Percentiles rank a stretch among this genome's conserved stretches.
These are phyloP conservation scores for Papilio helenus DNA, from an alignment of 1,140 invertebrate genomes.

Conservation along the genomic window DNA sequence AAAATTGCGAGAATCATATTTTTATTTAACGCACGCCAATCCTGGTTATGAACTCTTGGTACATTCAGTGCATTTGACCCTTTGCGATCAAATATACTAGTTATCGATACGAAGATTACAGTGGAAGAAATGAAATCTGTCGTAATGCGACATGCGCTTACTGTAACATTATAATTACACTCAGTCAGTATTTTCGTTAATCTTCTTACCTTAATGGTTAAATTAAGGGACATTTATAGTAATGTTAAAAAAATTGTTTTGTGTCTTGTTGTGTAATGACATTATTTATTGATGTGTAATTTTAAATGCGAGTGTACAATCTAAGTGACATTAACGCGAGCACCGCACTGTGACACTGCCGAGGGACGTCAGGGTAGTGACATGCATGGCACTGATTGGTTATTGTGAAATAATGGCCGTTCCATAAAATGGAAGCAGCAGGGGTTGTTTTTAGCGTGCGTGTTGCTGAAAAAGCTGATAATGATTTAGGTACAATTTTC, in stretches of 20 bases:
- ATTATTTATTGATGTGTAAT: no score
- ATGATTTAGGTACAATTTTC: slow-evolving; percentile 29
- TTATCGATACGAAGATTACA: no score
- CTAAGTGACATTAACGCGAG: slow-evolving; percentile 45
- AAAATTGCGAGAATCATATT: slow-evolving; percentile 33
- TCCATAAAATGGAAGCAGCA: slow-evolving; percentile 57
- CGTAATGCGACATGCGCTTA: no score
- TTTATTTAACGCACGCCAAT: slow-evolving; percentile 25
- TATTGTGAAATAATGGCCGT: slow-evolving; percentile 77
- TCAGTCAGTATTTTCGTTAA: no score
- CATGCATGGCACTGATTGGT: slow-evolving; percentile 77
- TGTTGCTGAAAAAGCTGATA: slow-evolving; percentile 20
- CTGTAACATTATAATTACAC: no score
- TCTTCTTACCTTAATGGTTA: no score
- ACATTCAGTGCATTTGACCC: neutral
- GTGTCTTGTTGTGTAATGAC: neutral
- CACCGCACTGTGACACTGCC: slow-evolving; percentile 42
- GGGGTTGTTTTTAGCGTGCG: slow-evolving; percentile 16
- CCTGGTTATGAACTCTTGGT: neutral
- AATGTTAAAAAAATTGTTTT: neutral
- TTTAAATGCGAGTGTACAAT: neutral
- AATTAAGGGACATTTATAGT: no score
- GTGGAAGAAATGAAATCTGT: no score
- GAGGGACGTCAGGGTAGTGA: slow-evolving; percentile 72
- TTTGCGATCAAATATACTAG: neutral